Base-by-base conservation (phyloP, 2,113 vertebrate genomes). In the Furnarius figulus region DNA sequence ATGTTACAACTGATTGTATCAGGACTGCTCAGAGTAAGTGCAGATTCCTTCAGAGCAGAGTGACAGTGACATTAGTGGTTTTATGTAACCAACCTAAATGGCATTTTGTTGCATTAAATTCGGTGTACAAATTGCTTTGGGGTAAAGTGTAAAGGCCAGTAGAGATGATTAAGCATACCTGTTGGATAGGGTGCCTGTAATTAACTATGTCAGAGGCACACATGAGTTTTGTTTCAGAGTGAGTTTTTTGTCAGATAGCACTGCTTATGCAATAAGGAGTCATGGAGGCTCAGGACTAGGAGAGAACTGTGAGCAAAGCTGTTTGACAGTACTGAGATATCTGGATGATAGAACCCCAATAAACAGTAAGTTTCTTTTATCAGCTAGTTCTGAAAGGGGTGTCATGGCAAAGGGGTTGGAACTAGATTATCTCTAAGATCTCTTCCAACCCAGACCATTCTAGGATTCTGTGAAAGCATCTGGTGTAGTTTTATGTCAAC, bases 371-470 rank as follows among this genome's bases (percentile, higher is more conserved):
- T 24, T 46, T 61, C 12, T 49, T 73, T 73, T 67, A 39, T 52
- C 24, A 72, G 8, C 10, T 37, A 66, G 16, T 12, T 86, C 50
- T 46, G 53, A 67, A 47, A 53, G 20, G 13, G 2, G 6, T 59
- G n/a, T 30, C 13, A 30, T 46, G 28, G 23, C n/a, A 39, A 0
- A 0, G 7, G 28, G 20, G 7, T 30, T 67, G 0, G 0, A 46
- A 44, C 3, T 24, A 30, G 15, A 24, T 30, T 46, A n/a, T n/a
- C 16, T 53, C 44, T 28, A 52, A 39, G 19, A 13, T 46, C 16
- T 18, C 28, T 67, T 82, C 53, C 52, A 89, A n/a, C 4, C 18
- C 59, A 74, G 31, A 50, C 5, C 18, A 44, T 28, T 23, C 61
- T 11, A 53, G 20, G 40, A 55, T 83, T 55, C 42, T 49, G 35